Evolutionary conservation across 2,113 vertebrate genomes (phyloP).

Genomic region (Arenaria interpres): DNA sequence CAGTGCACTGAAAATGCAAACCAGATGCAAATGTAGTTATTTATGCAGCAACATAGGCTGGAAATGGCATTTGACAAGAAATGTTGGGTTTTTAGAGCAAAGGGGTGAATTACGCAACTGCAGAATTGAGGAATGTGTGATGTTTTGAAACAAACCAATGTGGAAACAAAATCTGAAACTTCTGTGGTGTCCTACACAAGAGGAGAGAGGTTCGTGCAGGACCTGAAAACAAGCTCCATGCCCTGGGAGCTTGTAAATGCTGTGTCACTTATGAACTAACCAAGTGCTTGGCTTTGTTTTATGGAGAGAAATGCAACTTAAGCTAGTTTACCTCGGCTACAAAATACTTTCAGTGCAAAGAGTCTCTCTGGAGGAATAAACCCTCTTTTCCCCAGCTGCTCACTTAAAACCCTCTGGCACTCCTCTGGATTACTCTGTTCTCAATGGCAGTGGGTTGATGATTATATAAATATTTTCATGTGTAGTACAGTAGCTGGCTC

Average conservation of each 20-base stretch:
- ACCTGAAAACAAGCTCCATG: neutral
- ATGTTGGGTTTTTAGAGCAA: neutral
- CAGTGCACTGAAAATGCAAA: neutral
- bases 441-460: conserved; percentile 15
- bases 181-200: neutral
- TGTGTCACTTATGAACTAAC: neutral
- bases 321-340: neutral
- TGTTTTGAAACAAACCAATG: neutral
- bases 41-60: neutral
- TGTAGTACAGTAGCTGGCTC: conserved; percentile 54
- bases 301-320: neutral
- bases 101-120: neutral
- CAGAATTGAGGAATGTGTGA: neutral
- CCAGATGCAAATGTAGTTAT: neutral
- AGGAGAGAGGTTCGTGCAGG: neutral
- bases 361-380: neutral
- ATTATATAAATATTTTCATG: conserved; percentile 41
- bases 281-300: neutral
- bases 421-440: neutral
- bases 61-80: neutral
- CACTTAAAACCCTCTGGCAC: neutral
- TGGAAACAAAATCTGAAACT: neutral
- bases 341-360: neutral
- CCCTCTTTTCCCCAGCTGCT: neutral
- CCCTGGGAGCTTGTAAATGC: neutral